phyloP scores from a whole-genome alignment of 2,888 invertebrate species.

The Agrypnus murinus region DNA sequence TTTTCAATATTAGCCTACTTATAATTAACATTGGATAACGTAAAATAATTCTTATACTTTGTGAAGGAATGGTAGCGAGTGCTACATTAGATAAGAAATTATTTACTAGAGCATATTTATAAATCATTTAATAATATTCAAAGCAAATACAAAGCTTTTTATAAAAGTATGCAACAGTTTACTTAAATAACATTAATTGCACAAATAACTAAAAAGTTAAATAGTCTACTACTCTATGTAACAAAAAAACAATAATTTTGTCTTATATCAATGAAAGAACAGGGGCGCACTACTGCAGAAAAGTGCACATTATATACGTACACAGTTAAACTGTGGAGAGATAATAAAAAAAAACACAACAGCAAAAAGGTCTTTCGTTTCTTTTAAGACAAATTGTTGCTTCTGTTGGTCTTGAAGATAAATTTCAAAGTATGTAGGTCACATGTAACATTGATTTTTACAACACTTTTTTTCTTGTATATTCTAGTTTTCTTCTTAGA shows the following conservation, averaged over 20 bases:
- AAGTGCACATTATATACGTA: conserved; percentile 34
- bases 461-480: conserved; percentile 34
- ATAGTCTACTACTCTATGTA: conserved; percentile 42
- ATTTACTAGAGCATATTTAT: conserved; percentile 39
- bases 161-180: conserved; percentile 67
- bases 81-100: too few relatives aligned
- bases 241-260: conserved; percentile 35
- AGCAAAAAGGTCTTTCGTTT: not conserved
- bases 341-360: not conserved
- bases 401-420: conserved; percentile 24
- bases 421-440: conserved; percentile 29
- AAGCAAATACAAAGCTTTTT: conserved; percentile 68
- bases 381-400: not conserved
- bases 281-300: conserved; percentile 35
- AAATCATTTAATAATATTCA: conserved; percentile 52
- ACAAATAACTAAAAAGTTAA: conserved; percentile 42
- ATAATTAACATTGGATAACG: too few relatives aligned
- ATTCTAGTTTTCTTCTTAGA: conserved; percentile 29
- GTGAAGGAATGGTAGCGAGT: too few relatives aligned
- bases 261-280: conserved; percentile 26
- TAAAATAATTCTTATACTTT: too few relatives aligned
- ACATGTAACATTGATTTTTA: conserved; percentile 47
- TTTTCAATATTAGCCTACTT: too few relatives aligned
- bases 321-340: conserved; percentile 35
- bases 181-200: conserved; percentile 51